Evolutionary conservation across 2,113 vertebrate genomes (phyloP).

Genomic region (Eonycteris spelaea): DNA sequence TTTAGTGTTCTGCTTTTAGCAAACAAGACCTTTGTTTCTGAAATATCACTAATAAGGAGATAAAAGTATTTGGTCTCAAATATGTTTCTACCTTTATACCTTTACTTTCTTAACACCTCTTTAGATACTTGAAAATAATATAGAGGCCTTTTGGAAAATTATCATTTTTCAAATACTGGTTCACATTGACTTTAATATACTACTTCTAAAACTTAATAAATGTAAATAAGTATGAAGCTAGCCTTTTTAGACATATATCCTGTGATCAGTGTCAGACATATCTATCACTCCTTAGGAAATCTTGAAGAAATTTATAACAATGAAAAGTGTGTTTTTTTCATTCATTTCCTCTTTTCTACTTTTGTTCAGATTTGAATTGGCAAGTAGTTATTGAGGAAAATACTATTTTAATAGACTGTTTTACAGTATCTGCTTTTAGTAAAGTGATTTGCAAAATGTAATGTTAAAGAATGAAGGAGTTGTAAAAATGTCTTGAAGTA

Average conservation of each 20-base stretch:
- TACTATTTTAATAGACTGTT: slow-evolving; percentile 55
- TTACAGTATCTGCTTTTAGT: slow-evolving; percentile 49
- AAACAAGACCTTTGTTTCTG: slow-evolving; percentile 17
- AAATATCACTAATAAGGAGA: slow-evolving; percentile 26
- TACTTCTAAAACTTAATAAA: slow-evolving; percentile 39
- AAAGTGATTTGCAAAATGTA: slow-evolving; percentile 61
- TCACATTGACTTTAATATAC: slow-evolving; percentile 45
- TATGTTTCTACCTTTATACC: background rate
- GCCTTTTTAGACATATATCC: slow-evolving; percentile 31
- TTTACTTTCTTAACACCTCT: slow-evolving; percentile 43
- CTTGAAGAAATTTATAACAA: slow-evolving; percentile 54
- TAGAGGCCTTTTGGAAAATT: slow-evolving; percentile 41
- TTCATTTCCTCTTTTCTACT: slow-evolving; percentile 58
- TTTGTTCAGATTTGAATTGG: slow-evolving; percentile 58
- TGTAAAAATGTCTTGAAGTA: slow-evolving; percentile 60
- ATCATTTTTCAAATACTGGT: slow-evolving; percentile 48
- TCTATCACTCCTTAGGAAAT: slow-evolving; percentile 50
- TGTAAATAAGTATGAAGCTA: slow-evolving; percentile 33
- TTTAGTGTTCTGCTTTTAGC: background rate
- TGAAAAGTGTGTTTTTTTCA: slow-evolving; percentile 30
- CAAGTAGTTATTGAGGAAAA: slow-evolving; percentile 61
- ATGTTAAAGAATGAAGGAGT: slow-evolving; percentile 58
- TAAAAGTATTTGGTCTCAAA: background rate
- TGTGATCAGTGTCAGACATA: slow-evolving; percentile 50
- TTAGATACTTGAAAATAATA: slow-evolving; percentile 58